Base-by-base conservation (phyloP, 2,113 vertebrate genomes). In the Arenaria interpres region DNA sequence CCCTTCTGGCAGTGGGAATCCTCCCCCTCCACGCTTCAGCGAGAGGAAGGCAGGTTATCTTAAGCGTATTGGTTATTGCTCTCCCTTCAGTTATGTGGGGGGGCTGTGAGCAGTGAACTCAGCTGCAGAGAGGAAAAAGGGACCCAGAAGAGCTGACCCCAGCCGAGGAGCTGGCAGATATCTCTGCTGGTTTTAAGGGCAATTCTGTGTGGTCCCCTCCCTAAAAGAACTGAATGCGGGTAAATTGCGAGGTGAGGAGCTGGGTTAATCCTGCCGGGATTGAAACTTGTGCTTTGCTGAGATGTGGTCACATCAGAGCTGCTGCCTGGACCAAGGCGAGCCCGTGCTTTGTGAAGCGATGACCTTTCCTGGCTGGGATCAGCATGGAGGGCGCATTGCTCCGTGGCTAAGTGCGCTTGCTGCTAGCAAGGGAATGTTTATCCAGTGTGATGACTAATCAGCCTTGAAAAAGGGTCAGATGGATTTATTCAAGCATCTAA, bases 381-480 rank as follows among this genome's bases (percentile, higher is more conserved):
- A 51, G 80, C 72, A 54, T 2, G 0, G n/a, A 30, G 75, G 69
- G 72, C 17, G 2, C 72, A 2, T 8, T 0, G 0, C 66, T 81
- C 43, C 6, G 1, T 2, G 4, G 12, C 67, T 9, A 33, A 92
- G 69, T 14, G 80, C 13, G 2, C 85, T 92, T 51, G 86, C 88
- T 95, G 75, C 83, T n/a, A 54, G 66, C 80, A 12, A 72, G 89
- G 73, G 84, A 89, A 12, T 64, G 73, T 87, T 92, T 89, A 90
- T n/a, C 63, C 86, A 51, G 43, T 20, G 67, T 27, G 45, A 39
- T 60, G 78, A 90, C 80, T 95, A 86, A 95, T 89, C 89, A 89
- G 24, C 94, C 94, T 95, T 95, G 89, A 85, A 78, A 93, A 87
- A 81, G 93, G 80, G 88, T 94, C 92, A 93, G 87, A 75, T 75